phyloP scores from a whole-genome alignment of 2,888 invertebrate species.

The Mesoligia furuncula region DNA sequence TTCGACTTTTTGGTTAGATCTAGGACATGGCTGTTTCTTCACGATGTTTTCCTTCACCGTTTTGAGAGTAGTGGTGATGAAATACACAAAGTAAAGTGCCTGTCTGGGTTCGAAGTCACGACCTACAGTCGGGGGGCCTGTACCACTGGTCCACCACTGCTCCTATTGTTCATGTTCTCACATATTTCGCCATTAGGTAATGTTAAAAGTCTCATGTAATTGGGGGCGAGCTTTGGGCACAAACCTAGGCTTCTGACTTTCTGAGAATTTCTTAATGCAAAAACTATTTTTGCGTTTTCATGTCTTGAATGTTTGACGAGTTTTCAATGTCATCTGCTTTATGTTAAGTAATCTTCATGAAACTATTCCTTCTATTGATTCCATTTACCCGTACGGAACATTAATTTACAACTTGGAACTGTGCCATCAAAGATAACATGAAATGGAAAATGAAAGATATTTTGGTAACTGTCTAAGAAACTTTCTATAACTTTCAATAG shows the following conservation, averaged over 20 bases:
- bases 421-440: constrained; percentile 4
- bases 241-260: background rate
- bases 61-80: too few relatives aligned
- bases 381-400: background rate
- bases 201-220: background rate
- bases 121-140: too few relatives aligned
- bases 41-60: too few relatives aligned
- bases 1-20: too few relatives aligned
- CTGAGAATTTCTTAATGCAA: background rate
- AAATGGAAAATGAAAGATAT: constrained; percentile 1
- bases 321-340: background rate
- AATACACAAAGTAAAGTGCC: too few relatives aligned
- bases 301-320: background rate
- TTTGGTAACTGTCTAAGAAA: background rate
- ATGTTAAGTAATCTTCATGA: background rate
- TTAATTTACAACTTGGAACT: constrained; percentile 9
- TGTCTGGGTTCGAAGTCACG: too few relatives aligned
- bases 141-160: too few relatives aligned
- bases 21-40: too few relatives aligned
- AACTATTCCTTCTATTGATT: background rate
- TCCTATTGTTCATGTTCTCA: background rate
- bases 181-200: background rate
- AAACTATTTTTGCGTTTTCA: background rate
- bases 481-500: background rate
- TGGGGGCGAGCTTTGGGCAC: background rate